Conservation (phyloP, 2,113 vertebrate genomes). For the Syrmaticus mikado region DNA sequence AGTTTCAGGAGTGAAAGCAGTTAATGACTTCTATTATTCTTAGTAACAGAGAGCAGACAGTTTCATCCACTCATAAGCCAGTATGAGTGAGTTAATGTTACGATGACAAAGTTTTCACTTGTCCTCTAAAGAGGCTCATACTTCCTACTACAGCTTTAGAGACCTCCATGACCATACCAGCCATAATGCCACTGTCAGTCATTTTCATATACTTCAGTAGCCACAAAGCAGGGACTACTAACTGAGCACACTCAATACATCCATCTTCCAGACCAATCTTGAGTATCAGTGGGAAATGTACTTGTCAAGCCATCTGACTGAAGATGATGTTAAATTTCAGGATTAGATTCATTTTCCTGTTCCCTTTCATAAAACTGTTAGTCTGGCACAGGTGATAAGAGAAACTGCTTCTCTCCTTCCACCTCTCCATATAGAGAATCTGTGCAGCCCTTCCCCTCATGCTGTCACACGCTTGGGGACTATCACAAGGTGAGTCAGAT, state of each 20-base stretch:
- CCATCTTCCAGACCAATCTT: neutral
- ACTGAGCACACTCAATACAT: neutral
- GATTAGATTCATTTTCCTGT: neutral
- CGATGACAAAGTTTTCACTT: neutral
- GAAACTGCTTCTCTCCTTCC: neutral
- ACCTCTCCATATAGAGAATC: neutral
- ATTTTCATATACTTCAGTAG: neutral
- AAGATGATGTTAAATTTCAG: neutral
- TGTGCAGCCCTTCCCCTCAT: neutral
- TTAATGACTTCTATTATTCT: neutral
- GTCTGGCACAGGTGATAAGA: neutral
- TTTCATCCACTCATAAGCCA: neutral
- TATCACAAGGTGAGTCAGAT: slow-evolving; percentile 54
- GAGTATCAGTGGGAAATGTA: neutral
- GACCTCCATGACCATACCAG: neutral
- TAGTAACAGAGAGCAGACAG: neutral
- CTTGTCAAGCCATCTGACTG: neutral
- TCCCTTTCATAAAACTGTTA: neutral
- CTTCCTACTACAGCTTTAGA: neutral
- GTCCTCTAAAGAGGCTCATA: neutral
- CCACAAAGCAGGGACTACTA: neutral
- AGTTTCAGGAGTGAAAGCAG: neutral
- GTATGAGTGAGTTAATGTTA: neutral
- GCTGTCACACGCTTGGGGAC: neutral
- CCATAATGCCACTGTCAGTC: neutral